Percentiles rank a stretch among this genome's conserved stretches.
phyloP scores from a whole-genome alignment of 2,113 vertebrate species.

The Syngnathus floridae region DNA sequence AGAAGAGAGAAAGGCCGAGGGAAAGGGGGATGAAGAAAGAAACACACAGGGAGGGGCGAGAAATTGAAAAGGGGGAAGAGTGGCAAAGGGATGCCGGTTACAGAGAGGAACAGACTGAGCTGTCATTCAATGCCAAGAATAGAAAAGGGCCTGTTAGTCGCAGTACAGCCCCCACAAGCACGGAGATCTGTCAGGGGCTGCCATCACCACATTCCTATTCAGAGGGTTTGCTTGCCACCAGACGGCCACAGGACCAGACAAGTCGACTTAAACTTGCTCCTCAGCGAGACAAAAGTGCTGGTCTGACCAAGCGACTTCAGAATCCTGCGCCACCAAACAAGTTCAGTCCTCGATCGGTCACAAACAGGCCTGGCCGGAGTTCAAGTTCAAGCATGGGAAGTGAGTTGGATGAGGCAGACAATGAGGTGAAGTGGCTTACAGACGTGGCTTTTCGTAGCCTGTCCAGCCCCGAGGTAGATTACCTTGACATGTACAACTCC shows the following conservation, averaged over 20 bases:
- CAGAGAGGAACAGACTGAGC: constrained; percentile 81
- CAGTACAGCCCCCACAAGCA: constrained; percentile 68
- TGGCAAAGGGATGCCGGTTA: constrained; percentile 60
- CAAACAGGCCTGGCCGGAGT: constrained; percentile 57
- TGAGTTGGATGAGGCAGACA: constrained; percentile 78
- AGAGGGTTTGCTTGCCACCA: constrained; percentile 63
- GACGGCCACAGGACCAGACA: constrained; percentile 69
- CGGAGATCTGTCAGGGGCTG: constrained; percentile 67
- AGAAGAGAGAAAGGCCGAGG: constrained; percentile 35
- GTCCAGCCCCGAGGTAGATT: constrained; percentile 67
- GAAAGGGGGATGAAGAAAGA: constrained; percentile 44
- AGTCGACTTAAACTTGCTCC: constrained; percentile 50
- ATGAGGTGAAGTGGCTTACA: constrained; percentile 79
- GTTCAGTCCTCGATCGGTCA: constrained; percentile 30
- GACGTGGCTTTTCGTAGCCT: constrained; percentile 72
- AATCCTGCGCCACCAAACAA: constrained; percentile 44
- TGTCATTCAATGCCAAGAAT: constrained; percentile 83
- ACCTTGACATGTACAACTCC: constrained; percentile 81
- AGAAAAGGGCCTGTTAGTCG: constrained; percentile 70
- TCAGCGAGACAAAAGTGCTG: constrained; percentile 58
- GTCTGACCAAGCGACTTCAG: constrained; percentile 47
- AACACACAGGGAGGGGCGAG: constrained; percentile 56
- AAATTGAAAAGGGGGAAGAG: constrained; percentile 59
- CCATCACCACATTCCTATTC: constrained; percentile 64
- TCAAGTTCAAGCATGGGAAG: constrained; percentile 76